Evolutionary conservation across 2,888 invertebrate genomes (phyloP), one percentile per base, ranked within the genome.

Genomic region (Caenorhabditis becei): DNA sequence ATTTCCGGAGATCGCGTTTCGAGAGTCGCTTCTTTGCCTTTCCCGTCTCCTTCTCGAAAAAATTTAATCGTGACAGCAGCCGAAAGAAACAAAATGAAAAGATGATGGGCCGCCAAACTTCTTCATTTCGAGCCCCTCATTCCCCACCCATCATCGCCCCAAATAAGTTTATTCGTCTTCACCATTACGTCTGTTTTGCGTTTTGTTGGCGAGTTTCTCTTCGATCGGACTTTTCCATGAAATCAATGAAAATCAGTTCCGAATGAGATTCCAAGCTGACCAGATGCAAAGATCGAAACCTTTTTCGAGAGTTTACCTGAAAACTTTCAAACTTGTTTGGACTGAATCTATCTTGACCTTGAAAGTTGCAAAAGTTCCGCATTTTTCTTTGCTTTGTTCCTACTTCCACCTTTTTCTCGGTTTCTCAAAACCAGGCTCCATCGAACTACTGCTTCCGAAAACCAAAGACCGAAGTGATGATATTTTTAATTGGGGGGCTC

Each of bases 1-100:
- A 74, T 74, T 74, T 74, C 74, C 74, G 74, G 58, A 74, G 74
- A 74, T 74, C 74, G 74, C 74, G 74, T 74, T 74, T 74, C 74
- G 54, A 41, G 28, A n/a, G 11, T 54, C 41, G 37, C 59, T 62
- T 61, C 62, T 51, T 59, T 20, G 32, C 16, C 28, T 37, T 53
- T 32, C n/a, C 41, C 35, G n/a, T 41, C 41, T 71, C 41, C 20
- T 71, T 71, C 37, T 54, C 35, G 35, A 47, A 47, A 41, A 41
- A 59, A 59, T 59, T 37, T 59, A 59, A 56, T 56, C 56, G 56
- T 56, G 47, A 47, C 47, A 47, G 47, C n/a, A 47, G 47, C 18
- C 47, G 18, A 18, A 35, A 56, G 56, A 56, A 56, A 56, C 56
- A 56, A 56, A 28, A 56, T 28, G 28, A 56, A 56, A 28, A 56